Percentiles rank a stretch among this genome's conserved stretches.
Conservation (phyloP, 2,888 invertebrate genomes). For the Trichacis sp. region DNA sequence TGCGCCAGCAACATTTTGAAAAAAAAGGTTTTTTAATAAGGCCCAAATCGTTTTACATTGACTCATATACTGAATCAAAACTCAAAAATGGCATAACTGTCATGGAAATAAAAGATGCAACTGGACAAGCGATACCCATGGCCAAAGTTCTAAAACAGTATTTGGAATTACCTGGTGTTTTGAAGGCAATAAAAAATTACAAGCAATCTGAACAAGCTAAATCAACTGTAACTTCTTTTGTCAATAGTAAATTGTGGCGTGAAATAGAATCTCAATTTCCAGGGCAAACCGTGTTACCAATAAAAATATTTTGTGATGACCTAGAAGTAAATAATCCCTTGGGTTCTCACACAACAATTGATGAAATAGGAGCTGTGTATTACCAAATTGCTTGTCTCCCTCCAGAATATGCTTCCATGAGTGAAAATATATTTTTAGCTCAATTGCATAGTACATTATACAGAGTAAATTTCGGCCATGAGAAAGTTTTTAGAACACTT, state of each 20-base stretch:
- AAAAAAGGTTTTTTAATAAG: conserved; percentile 15
- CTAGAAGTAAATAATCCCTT: conserved; percentile 44
- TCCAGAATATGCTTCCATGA: conserved; percentile 32
- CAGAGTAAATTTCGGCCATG: conserved; percentile 12
- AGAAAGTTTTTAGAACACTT: conserved; percentile 13
- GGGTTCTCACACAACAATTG: conserved; percentile 27
- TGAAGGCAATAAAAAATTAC: conserved; percentile 15
- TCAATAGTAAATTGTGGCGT: conserved; percentile 21
- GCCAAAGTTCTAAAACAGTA: conserved; percentile 19
- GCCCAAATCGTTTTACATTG: conserved; percentile 17
- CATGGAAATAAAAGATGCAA: conserved; percentile 25
- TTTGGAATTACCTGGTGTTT: conserved; percentile 30
- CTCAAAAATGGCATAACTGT: conserved; percentile 1
- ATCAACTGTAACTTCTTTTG: conserved; percentile 16
- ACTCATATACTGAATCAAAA: conserved; percentile 11
- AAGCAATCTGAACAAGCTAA: conserved; percentile 17
- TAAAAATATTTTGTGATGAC: conserved; percentile 41
- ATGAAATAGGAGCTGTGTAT: conserved; percentile 42
- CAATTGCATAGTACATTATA: conserved; percentile 17
- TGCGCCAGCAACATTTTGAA: conserved; percentile 12
- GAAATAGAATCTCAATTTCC: conserved; percentile 9
- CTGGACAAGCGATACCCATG: conserved; percentile 24
- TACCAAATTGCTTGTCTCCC: conserved; percentile 31
- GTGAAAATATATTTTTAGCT: conserved; percentile 38
- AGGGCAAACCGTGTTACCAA: conserved; percentile 29